Percentiles rank a stretch among this genome's conserved stretches.
Evolutionary conservation across 2,797 vertebrate species (phyloP).

Genomic region (Artibeus jamaicensis): DNA sequence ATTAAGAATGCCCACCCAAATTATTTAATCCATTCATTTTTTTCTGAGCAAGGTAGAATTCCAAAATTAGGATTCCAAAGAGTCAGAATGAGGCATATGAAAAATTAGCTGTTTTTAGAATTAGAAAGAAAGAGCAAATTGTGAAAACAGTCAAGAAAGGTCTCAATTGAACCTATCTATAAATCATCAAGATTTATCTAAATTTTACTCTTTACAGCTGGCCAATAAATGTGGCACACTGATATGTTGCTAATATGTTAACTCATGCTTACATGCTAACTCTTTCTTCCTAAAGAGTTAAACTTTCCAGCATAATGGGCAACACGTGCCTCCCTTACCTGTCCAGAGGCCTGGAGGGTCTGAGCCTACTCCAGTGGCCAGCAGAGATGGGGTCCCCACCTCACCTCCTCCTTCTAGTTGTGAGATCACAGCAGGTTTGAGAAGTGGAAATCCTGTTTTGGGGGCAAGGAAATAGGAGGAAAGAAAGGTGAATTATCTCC

Average conservation of each 20-base stretch:
- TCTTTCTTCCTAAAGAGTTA: not conserved
- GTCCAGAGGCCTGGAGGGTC: slow-evolving; percentile 3
- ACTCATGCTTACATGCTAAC: not conserved
- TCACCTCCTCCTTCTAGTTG: slow-evolving; percentile 60
- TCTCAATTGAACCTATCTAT: not conserved
- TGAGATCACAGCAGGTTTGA: slow-evolving; percentile 72
- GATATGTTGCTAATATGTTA: not conserved
- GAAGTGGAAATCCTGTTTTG: slow-evolving; percentile 63
- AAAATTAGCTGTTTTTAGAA: not conserved
- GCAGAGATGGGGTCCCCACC: not conserved
- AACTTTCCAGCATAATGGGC: not conserved
- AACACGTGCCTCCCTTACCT: slow-evolving; percentile 56
- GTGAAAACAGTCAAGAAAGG: not conserved
- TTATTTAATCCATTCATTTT: not conserved
- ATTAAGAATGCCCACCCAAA: not conserved
- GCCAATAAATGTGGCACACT: not conserved
- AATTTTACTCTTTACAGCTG: not conserved
- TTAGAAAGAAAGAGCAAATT: slow-evolving; percentile 5
- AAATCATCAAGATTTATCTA: slow-evolving; percentile 1
- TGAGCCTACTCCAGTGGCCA: not conserved
- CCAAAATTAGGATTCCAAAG: not conserved
- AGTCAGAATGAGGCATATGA: not conserved
- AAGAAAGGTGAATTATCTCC: slow-evolving; percentile 9
- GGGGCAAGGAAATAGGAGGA: slow-evolving; percentile 7
- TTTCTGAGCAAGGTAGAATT: not conserved